Evolutionary conservation across 2,888 invertebrate genomes (phyloP).

Genomic region (Thumatha senex): DNA sequence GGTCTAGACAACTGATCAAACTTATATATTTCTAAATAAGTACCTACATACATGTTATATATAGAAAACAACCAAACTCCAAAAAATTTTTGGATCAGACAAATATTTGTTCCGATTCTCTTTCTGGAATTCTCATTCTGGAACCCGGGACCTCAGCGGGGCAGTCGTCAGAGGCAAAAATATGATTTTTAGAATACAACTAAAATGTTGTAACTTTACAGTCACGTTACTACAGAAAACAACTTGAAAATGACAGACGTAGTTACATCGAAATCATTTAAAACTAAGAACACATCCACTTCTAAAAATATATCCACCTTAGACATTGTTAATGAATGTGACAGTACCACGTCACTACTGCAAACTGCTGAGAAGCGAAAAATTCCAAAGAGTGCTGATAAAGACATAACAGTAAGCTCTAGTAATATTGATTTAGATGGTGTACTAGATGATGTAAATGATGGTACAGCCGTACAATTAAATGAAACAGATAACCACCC

Average conservation of each 20-base stretch:
- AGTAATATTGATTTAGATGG: slow-evolving; percentile 55
- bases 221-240: slow-evolving; percentile 20
- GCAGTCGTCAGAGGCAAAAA: no score
- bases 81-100: no score
- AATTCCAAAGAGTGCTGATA: slow-evolving; percentile 42
- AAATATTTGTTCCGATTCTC: no score
- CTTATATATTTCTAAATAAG: no score
- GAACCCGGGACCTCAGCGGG: no score
- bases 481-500: slow-evolving; percentile 10
- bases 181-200: no score
- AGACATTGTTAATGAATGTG: slow-evolving; percentile 47
- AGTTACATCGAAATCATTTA: slow-evolving; percentile 30
- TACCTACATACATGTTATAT: no score
- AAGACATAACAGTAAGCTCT: slow-evolving; percentile 56
- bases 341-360: slow-evolving; percentile 33
- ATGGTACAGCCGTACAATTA: slow-evolving; percentile 14
- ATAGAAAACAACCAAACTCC: no score
- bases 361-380: slow-evolving; percentile 18
- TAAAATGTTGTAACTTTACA: neutral
- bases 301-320: slow-evolving; percentile 43
- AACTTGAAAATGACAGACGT: slow-evolving; percentile 7
- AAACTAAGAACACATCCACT: slow-evolving; percentile 46
- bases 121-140: no score
- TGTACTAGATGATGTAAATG: slow-evolving; percentile 12
- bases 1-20: no score